Evolutionary conservation across 2,113 vertebrate genomes (phyloP).

Genomic region (Mormyrus lacerda): DNA sequence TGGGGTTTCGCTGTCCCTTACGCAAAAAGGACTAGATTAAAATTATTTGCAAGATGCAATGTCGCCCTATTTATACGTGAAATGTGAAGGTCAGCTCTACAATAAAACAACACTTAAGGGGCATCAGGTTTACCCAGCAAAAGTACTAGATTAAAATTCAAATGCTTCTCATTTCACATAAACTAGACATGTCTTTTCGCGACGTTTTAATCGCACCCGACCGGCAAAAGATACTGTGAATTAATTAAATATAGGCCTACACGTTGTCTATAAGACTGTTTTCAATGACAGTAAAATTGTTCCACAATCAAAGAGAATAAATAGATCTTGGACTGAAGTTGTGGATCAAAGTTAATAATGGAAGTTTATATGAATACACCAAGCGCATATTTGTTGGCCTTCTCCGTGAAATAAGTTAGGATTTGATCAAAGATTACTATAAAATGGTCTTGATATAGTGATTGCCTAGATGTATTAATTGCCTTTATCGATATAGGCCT

Average conservation of each 20-base stretch:
- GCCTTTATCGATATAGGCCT: not conserved
- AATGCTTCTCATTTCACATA: not conserved
- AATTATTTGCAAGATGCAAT: not conserved
- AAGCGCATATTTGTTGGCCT: not conserved
- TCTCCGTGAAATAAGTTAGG: not conserved
- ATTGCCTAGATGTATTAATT: not conserved
- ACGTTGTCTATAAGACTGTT: not conserved
- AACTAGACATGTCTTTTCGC: not conserved
- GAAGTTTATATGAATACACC: not conserved
- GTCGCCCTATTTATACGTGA: not conserved
- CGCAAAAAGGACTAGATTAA: not conserved
- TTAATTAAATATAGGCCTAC: not conserved
- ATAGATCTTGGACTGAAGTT: not conserved
- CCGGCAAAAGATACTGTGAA: not conserved
- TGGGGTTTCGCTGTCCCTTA: not conserved
- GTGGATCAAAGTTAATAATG: slow-evolving; percentile 1
- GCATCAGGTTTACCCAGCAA: not conserved
- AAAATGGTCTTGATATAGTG: not conserved
- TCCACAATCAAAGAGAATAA: not conserved
- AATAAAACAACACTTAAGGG: not conserved
- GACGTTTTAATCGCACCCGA: not conserved
- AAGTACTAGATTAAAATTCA: not conserved
- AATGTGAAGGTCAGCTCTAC: not conserved
- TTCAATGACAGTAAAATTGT: not conserved
- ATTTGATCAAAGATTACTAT: not conserved